Base-by-base conservation (phyloP, 2,797 vertebrate genomes). In the Enteromius mattozi region DNA sequence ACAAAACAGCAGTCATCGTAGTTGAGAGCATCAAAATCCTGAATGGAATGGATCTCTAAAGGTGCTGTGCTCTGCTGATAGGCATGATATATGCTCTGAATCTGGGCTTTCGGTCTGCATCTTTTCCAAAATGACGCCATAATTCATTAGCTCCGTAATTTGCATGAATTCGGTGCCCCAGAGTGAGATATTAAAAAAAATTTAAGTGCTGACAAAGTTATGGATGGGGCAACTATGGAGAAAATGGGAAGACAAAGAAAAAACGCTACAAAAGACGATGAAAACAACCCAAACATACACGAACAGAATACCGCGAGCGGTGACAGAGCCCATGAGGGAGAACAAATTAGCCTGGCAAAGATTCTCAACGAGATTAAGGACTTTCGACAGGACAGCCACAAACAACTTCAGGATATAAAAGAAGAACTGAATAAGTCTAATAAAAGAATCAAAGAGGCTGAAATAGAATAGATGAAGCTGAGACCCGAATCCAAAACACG, bases 21-120 rank as follows among this genome's bases (percentile, higher is more conserved):
- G 35, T 63, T 0, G 35, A 78, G 37, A 35, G 35, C 56, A 63
- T 16, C 4, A 78, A 63, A 45, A 12, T 65, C 19, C 33, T 61
- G 51, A 54, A n/a, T 19, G 33, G 33, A 63, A 4, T n/a, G 42
- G n/a, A 47, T 47, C 66, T 79, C 61, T 27, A 59, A 66, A 66
- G 59, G 77, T 66, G 21, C 76, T 78, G 54, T 63, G 54, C 56
- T 59, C 61, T 78, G 21, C 76, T 78, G 33, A 63, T 78, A 56
- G 76, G 35, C 76, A 63, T 78, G 45, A 63, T 78, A 42, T 78
- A 78, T 78, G 14, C 35, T 24, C 76, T 63, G 17, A 40, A 40
- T 40, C 40, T 40, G 40, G n/a, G n/a, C 40, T 42, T 42, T 9
- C 65, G n/a, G 30, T 27, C 3, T 63, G 4, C 59, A 1, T 63